A percentile compares a stretch with the other conserved stretches of the same genome.
These are phyloP conservation scores for Balearica regulorum DNA, from an alignment of 2,797 vertebrate genomes.

Conservation along the genomic window DNA sequence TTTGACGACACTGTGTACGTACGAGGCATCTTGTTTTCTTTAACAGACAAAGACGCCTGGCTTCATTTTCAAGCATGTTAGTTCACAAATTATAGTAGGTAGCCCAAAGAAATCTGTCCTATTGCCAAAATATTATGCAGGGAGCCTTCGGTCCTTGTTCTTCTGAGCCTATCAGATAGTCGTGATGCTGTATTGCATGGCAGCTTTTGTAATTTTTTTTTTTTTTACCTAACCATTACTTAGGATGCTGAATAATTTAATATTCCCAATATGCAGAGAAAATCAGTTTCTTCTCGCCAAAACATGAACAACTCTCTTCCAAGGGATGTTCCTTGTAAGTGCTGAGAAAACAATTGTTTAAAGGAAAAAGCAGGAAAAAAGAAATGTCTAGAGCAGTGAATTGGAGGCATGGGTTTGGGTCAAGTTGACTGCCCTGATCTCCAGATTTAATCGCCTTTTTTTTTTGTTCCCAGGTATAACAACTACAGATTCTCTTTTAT, in stretches of 20 bases:
- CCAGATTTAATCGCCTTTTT: background rate
- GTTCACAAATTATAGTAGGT: background rate
- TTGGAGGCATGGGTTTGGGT: background rate
- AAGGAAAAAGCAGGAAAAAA: background rate
- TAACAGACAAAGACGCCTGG: background rate
- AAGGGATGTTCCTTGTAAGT: background rate
- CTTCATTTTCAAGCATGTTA: slow-evolving; percentile 6
- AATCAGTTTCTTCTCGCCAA: background rate
- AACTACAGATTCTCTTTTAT: background rate
- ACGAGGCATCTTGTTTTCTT: background rate
- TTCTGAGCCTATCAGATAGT: background rate
- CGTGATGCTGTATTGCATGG: background rate
- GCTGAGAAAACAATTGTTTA: background rate
- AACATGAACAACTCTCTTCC: background rate
- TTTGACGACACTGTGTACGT: background rate
- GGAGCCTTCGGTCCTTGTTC: background rate
- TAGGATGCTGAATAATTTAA: background rate
- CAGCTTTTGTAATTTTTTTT: background rate
- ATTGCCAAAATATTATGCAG: background rate
- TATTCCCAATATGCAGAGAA: background rate
- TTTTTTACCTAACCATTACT: background rate
- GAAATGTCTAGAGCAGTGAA: rapidly evolving
- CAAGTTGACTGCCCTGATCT: background rate
- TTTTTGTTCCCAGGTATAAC: background rate
- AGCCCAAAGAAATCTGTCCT: background rate